Percentiles rank a stretch among this genome's conserved stretches.
phyloP scores from a whole-genome alignment of 2,888 invertebrate species.

The Lamellibrachia satsuma region DNA sequence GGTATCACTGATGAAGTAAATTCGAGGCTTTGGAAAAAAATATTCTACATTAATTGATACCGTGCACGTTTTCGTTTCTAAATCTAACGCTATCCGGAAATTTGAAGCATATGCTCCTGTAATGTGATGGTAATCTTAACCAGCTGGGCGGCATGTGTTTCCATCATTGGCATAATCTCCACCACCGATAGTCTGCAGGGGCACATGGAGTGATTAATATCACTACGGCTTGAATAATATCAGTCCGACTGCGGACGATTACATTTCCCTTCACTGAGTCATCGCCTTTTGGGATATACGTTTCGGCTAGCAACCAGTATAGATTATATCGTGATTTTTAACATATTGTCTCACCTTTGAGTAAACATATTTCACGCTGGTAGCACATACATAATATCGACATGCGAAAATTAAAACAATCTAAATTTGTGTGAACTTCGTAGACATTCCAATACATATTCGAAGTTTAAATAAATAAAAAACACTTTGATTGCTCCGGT shows the following conservation, averaged over 20 bases:
- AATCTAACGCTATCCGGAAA: neutral
- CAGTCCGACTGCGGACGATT: neutral
- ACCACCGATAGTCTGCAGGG: neutral
- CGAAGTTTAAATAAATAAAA: no score
- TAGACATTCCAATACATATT: no score
- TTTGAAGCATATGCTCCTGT: neutral
- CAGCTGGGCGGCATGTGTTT: neutral
- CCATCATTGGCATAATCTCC: neutral
- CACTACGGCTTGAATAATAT: neutral
- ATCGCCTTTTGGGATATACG: neutral
- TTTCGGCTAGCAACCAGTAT: neutral
- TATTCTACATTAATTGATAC: neutral
- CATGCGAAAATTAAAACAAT: no score
- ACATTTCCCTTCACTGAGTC: neutral
- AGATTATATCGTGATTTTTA: neutral
- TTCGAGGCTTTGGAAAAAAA: neutral
- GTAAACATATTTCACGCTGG: no score
- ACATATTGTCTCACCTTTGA: neutral
- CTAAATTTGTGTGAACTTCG: no score
- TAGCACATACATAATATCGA: no score
- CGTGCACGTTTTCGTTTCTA: neutral
- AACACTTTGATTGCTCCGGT: no score
- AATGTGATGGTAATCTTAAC: neutral
- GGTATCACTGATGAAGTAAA: neutral
- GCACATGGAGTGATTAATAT: neutral